Conservation (phyloP, 1,140 invertebrate species). For the Gonioctena quinquepunctata region DNA sequence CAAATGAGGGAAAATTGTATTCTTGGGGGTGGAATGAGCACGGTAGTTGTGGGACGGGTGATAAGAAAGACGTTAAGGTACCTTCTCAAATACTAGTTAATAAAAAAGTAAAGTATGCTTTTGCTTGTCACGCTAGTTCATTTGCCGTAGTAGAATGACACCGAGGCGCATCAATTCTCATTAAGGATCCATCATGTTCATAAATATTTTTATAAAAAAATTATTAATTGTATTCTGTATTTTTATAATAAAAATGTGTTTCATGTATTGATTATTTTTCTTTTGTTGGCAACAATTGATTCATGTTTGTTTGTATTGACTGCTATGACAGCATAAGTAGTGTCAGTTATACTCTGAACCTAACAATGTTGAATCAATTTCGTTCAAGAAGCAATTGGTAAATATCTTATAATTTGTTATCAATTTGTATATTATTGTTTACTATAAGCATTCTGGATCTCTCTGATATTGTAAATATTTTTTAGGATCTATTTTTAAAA, state of each 20-base stretch:
- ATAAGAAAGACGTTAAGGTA: slow-evolving; percentile 63
- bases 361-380: slow-evolving; percentile 41
- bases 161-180: slow-evolving; percentile 22
- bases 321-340: slow-evolving; percentile 3
- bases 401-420: slow-evolving; percentile 25
- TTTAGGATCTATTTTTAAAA: background rate
- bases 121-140: slow-evolving; percentile 62
- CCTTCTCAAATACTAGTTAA: slow-evolving; percentile 51
- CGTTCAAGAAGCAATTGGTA: slow-evolving; percentile 38
- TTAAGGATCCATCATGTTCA: slow-evolving; percentile 32
- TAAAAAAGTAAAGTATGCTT: slow-evolving; percentile 53
- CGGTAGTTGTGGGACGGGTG: slow-evolving; percentile 79
- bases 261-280: slow-evolving; percentile 38
- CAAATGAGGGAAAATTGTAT: slow-evolving; percentile 64
- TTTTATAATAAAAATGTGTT: slow-evolving; percentile 53
- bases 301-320: slow-evolving; percentile 34
- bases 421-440: background rate
- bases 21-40: slow-evolving; percentile 94
- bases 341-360: background rate
- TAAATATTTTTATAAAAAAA: slow-evolving; percentile 54
- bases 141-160: slow-evolving; percentile 59
- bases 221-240: slow-evolving; percentile 52
- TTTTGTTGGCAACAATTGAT: slow-evolving; percentile 23
- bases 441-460: background rate
- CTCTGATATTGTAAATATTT: slow-evolving; percentile 1